These are phyloP conservation scores for Crenuchus spilurus DNA, from an alignment of 2,797 vertebrate species.

Conservation along the genomic window DNA sequence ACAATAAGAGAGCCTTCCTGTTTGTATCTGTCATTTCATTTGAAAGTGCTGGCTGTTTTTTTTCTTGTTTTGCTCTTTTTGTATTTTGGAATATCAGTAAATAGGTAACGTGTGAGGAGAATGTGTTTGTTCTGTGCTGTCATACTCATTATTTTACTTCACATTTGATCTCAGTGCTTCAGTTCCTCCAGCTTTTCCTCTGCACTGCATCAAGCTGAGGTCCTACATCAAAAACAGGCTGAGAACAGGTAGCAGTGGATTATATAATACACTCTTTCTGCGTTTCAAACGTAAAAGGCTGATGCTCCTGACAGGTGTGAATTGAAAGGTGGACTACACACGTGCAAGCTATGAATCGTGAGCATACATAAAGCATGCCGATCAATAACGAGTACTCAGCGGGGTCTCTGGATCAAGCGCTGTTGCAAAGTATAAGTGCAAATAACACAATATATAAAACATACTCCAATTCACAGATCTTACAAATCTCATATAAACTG, in stretches of 20 bases:
- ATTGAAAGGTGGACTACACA: neutral
- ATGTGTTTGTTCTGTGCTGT: constrained; percentile 57
- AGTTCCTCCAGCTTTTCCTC: constrained; percentile 58
- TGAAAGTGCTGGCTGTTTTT: constrained; percentile 45
- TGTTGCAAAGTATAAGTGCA: too few relatives aligned
- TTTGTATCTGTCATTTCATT: constrained; percentile 43
- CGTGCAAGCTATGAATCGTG: neutral
- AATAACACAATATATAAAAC: constrained; percentile 22
- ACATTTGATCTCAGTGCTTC: constrained; percentile 76
- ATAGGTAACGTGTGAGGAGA: constrained; percentile 73
- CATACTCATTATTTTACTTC: constrained; percentile 68
- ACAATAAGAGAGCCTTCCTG: constrained; percentile 44
- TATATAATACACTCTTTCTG: constrained; percentile 31
- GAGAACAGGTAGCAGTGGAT: constrained; percentile 14
- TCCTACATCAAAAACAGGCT: constrained; percentile 41
- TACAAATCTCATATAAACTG: neutral
- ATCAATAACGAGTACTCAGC: constrained; percentile 37
- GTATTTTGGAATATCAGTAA: constrained; percentile 76
- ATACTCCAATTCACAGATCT: neutral
- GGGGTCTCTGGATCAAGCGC: constrained; percentile 11
- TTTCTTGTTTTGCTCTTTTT: constrained; percentile 62
- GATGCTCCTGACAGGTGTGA: constrained; percentile 33
- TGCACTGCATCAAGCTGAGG: constrained; percentile 21
- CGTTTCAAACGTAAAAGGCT: constrained; percentile 26
- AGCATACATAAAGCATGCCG: neutral